phyloP scores from a whole-genome alignment of 2,888 invertebrate genomes.

The Shargacucullia verbasci region DNA sequence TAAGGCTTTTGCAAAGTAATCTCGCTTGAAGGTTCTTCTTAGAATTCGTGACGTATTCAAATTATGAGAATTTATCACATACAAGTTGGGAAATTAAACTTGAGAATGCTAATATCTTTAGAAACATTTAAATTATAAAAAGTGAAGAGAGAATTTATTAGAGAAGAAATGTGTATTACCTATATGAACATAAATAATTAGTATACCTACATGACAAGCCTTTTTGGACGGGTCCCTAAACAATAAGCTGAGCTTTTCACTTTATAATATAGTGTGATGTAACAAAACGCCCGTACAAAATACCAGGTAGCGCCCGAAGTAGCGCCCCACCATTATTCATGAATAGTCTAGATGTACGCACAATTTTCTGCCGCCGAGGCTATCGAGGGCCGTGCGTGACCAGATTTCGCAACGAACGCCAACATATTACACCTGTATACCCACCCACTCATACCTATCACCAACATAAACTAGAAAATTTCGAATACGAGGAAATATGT shows the following conservation, averaged over 20 bases:
- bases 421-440: constrained; percentile 60
- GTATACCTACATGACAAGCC: not conserved
- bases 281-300: constrained; percentile 29
- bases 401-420: constrained; percentile 56
- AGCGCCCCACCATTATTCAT: constrained; percentile 49
- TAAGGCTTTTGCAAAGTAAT: constrained; percentile 5
- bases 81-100: not conserved
- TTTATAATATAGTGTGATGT: constrained; percentile 30
- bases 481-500: constrained; percentile 32
- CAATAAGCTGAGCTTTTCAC: constrained; percentile 17
- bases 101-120: constrained; percentile 16
- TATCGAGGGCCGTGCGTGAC: constrained; percentile 65
- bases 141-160: too few relatives aligned
- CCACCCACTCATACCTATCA: constrained; percentile 28
- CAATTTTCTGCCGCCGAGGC: constrained; percentile 61
- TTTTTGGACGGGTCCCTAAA: constrained; percentile 11
- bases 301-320: constrained; percentile 28
- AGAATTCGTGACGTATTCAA: constrained; percentile 24
- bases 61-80: constrained; percentile 15
- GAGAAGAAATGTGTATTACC: too few relatives aligned
- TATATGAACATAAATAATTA: constrained; percentile 9
- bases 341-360: constrained; percentile 53
- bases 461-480: constrained; percentile 35
- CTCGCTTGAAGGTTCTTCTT: constrained; percentile 6
- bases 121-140: too few relatives aligned